These are phyloP conservation scores for Lepilemur septentrionalis DNA, from an alignment of 2,797 vertebrate species.

Conservation along the genomic window DNA sequence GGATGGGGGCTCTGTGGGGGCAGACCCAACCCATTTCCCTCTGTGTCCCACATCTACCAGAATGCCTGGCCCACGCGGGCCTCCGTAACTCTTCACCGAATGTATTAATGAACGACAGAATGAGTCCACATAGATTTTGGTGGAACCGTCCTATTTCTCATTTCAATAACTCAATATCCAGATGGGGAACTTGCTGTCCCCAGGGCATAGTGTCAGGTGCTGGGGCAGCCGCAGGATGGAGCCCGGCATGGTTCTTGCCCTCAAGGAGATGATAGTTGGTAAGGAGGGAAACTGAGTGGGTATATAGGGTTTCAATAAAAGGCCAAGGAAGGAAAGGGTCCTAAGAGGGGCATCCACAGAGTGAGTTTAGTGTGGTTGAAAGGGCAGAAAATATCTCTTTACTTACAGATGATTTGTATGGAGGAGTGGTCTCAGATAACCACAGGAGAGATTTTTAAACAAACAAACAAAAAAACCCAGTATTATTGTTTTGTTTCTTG, in stretches of 20 bases:
- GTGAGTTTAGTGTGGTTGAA: background rate
- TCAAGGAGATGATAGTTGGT: background rate
- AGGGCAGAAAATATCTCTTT: background rate
- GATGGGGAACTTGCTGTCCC: background rate
- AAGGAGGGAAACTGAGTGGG: background rate
- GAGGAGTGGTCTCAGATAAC: background rate
- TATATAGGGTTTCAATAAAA: background rate
- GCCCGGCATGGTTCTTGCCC: background rate
- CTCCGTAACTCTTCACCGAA: background rate
- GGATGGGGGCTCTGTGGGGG: accelerated
- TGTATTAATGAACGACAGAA: background rate
- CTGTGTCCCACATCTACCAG: too few species aligned
- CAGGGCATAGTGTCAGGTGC: accelerated
- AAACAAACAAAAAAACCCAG: background rate
- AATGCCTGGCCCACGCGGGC: accelerated
- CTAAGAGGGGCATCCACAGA: background rate
- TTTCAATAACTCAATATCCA: background rate
- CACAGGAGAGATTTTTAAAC: background rate
- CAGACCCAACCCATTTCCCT: background rate
- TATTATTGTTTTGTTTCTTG: background rate
- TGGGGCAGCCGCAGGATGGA: background rate
- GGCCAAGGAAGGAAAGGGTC: background rate
- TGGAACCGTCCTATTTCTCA: background rate
- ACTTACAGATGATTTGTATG: background rate
- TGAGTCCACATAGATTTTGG: background rate